Evolutionary conservation across 2,888 invertebrate species (phyloP).

Genomic region (Patella ulyssiponensis): DNA sequence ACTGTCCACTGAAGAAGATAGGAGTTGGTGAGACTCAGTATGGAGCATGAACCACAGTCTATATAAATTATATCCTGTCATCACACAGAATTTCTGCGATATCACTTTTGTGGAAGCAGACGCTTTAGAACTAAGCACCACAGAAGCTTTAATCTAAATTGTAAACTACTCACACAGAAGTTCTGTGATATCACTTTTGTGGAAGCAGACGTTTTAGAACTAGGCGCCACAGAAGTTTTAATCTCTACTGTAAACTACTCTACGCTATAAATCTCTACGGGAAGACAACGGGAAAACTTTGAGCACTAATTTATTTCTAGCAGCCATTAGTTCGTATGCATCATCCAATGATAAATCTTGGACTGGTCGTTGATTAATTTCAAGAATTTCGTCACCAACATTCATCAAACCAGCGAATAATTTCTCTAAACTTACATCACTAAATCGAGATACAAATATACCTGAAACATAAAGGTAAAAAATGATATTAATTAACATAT

Average conservation of each 20-base stretch:
- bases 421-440: slow-evolving; percentile 59
- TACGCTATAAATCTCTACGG: slow-evolving; percentile 22
- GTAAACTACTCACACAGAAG: not conserved
- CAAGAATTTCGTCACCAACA: slow-evolving; percentile 70
- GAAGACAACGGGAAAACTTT: slow-evolving; percentile 57
- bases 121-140: too few species aligned
- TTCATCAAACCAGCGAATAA: slow-evolving; percentile 66
- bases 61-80: too few species aligned
- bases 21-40: too few species aligned
- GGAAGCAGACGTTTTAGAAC: too few species aligned
- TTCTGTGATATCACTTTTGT: too few species aligned
- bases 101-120: too few species aligned
- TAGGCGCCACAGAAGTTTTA: too few species aligned
- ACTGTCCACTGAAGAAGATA: too few species aligned
- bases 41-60: too few species aligned
- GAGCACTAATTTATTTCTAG: slow-evolving; percentile 54
- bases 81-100: too few species aligned
- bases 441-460: slow-evolving; percentile 28
- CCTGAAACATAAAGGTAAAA: slow-evolving; percentile 7
- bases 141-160: too few species aligned
- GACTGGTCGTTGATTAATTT: slow-evolving; percentile 63
- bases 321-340: slow-evolving; percentile 65
- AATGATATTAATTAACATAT: not conserved
- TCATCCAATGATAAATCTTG: slow-evolving; percentile 63
- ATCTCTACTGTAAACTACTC: not conserved